These are phyloP conservation scores for Silurus glanis DNA, from an alignment of 2,113 vertebrate species.

Conservation along the genomic window DNA sequence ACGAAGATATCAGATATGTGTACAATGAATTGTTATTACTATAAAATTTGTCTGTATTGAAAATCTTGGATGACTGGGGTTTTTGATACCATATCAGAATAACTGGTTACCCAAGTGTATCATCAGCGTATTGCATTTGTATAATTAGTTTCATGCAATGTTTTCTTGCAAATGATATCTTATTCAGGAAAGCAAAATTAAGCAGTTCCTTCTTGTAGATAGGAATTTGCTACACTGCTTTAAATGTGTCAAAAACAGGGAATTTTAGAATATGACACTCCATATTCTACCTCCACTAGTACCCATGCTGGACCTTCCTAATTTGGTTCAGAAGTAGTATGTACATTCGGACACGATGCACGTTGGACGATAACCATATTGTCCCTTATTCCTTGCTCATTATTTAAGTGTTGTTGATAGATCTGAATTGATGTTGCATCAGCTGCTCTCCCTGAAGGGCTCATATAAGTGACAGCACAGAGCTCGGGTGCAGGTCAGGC, in stretches of 20 bases:
- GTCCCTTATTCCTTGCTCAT: slow-evolving; percentile 10
- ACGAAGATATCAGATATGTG: background rate
- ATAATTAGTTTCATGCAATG: background rate
- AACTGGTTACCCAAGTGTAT: background rate
- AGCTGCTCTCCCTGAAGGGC: slow-evolving; percentile 29
- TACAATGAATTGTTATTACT: background rate
- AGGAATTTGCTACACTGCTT: background rate
- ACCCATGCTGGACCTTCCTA: background rate
- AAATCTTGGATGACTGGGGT: background rate
- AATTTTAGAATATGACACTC: background rate
- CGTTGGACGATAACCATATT: background rate
- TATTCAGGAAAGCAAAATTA: background rate
- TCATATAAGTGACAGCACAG: slow-evolving; percentile 4
- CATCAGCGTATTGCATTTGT: background rate
- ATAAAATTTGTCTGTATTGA: background rate
- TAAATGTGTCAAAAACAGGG: background rate
- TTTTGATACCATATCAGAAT: background rate
- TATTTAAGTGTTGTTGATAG: slow-evolving; percentile 21
- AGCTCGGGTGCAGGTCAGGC: background rate
- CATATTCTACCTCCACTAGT: background rate
- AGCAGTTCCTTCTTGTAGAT: background rate
- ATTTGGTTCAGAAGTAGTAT: background rate
- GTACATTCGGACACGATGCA: background rate
- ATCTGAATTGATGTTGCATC: slow-evolving; percentile 35
- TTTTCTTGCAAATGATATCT: background rate